Evolutionary conservation across 2,113 vertebrate genomes (phyloP).

Genomic region (Orientallactaga bullata): DNA sequence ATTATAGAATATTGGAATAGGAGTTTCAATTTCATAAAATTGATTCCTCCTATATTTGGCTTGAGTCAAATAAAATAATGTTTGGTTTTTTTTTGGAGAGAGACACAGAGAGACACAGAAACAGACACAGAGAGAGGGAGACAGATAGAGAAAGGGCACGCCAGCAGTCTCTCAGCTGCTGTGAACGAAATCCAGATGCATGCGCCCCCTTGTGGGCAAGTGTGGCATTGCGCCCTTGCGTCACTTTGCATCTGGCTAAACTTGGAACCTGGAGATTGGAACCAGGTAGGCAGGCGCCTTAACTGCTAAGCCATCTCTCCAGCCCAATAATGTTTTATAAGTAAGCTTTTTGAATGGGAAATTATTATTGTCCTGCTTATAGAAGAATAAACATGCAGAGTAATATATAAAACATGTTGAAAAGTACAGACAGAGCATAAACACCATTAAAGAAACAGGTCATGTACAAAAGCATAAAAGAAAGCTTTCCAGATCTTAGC

Average conservation of each 20-base stretch:
- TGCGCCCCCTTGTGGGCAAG: too few relatives aligned
- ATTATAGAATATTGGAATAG: neutral
- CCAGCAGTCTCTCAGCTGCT: too few relatives aligned
- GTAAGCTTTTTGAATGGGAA: neutral
- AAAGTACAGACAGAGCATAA: neutral
- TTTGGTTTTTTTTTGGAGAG: too few relatives aligned
- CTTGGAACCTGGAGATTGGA: neutral
- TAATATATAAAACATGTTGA: neutral
- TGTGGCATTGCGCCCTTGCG: too few relatives aligned
- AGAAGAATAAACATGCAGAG: neutral
- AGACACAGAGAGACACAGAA: too few relatives aligned
- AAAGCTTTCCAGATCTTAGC: neutral
- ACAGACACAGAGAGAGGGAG: too few relatives aligned
- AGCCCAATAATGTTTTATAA: neutral
- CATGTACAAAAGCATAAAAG: neutral
- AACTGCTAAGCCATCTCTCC: too few relatives aligned
- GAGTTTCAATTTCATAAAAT: conserved; percentile 16
- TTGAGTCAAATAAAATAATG: conserved; percentile 23
- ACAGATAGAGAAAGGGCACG: too few relatives aligned
- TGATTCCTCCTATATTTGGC: neutral
- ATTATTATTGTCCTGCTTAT: neutral
- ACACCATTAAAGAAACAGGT: neutral
- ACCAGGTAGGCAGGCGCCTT: too few relatives aligned
- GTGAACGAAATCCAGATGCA: too few relatives aligned
- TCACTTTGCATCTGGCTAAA: too few relatives aligned